These are phyloP conservation scores for Ranitomeya imitator DNA, from an alignment of 2,113 vertebrate species.

Conservation along the genomic window DNA sequence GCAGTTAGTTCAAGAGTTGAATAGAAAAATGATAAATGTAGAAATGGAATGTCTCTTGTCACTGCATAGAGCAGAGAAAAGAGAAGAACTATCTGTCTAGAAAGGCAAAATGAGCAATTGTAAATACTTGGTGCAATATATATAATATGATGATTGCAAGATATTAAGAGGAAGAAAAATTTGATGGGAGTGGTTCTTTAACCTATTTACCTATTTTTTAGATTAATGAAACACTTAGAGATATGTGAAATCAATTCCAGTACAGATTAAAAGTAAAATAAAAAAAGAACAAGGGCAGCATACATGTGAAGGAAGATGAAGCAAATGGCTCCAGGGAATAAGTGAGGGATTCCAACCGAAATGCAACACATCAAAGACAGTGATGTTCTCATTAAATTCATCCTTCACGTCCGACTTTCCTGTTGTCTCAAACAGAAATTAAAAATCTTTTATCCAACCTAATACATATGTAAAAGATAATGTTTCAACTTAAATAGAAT, in stretches of 20 bases:
- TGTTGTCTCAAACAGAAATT: not conserved
- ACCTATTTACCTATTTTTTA: constrained; percentile 4
- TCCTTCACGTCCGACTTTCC: not conserved
- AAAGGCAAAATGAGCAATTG: too few species aligned
- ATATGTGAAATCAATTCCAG: not conserved
- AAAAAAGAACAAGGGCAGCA: not conserved
- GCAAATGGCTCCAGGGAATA: not conserved
- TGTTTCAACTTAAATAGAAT: not conserved
- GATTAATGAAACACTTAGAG: not conserved
- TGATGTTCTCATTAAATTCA: constrained; percentile 12
- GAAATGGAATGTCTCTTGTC: too few species aligned
- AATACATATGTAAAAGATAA: not conserved
- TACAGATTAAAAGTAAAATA: not conserved
- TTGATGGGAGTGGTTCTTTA: not conserved
- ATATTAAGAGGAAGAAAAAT: too few species aligned
- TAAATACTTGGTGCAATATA: too few species aligned
- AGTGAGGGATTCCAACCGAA: constrained; percentile 14
- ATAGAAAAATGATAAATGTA: too few species aligned
- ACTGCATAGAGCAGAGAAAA: too few species aligned
- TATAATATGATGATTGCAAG: too few species aligned
- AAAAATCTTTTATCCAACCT: not conserved
- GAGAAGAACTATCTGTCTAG: too few species aligned
- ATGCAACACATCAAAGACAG: constrained; percentile 13
- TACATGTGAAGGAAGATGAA: not conserved
- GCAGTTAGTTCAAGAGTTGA: too few species aligned